A percentile compares a stretch with the other conserved stretches of the same genome.
Evolutionary conservation across 2,113 vertebrate genomes (phyloP).

Genomic region (Callionymus lyra): DNA sequence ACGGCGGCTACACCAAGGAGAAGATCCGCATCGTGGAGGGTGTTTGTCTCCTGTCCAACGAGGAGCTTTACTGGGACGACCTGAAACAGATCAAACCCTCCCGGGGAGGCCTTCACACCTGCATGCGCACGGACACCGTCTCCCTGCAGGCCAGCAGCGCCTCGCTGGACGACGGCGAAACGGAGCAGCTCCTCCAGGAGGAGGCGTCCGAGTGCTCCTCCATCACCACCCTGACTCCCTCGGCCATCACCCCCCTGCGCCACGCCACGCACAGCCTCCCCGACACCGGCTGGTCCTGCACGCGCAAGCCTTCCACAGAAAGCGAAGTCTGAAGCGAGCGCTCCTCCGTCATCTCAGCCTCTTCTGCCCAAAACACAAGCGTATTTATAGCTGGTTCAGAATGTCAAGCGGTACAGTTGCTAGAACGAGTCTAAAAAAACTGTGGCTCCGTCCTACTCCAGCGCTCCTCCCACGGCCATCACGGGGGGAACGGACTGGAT

Average conservation of each 20-base stretch:
- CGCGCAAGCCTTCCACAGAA: slow-evolving; percentile 87
- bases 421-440: slow-evolving; percentile 29
- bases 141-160: slow-evolving; percentile 93
- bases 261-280: slow-evolving; percentile 77
- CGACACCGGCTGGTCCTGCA: slow-evolving; percentile 88
- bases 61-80: slow-evolving; percentile 93
- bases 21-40: slow-evolving; percentile 97
- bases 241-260: slow-evolving; percentile 76
- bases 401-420: slow-evolving; percentile 27
- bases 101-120: slow-evolving; percentile 87
- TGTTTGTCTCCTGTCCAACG: slow-evolving; percentile 86
- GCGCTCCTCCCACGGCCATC: too few species aligned
- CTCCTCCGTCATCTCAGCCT: slow-evolving; percentile 19
- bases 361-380: slow-evolving; percentile 18
- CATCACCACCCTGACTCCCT: slow-evolving; percentile 70
- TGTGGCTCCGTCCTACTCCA: slow-evolving; percentile 38
- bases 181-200: slow-evolving; percentile 92
- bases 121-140: slow-evolving; percentile 94
- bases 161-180: slow-evolving; percentile 90
- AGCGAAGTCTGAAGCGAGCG: slow-evolving; percentile 78
- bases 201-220: slow-evolving; percentile 95
- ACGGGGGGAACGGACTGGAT: too few species aligned
- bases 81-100: slow-evolving; percentile 90
- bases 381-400: slow-evolving; percentile 26
- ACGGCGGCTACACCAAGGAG: slow-evolving; percentile 88